Evolutionary conservation across 2,797 vertebrate species (phyloP), one percentile per base, ranked within the genome.

Genomic region (Anisognathus igniventris): DNA sequence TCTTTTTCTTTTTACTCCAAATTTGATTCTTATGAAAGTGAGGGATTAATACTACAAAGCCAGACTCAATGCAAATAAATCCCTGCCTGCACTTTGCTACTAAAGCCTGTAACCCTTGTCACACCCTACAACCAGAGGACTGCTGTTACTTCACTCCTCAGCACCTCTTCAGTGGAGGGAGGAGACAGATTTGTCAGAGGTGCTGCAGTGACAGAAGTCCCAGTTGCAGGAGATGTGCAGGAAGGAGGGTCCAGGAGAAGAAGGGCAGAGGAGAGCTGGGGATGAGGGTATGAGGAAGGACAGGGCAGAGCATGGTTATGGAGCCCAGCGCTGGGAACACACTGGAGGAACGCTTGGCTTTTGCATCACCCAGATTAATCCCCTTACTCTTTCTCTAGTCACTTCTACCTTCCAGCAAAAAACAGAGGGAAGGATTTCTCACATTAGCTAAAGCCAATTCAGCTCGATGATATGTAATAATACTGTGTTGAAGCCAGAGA

Each of bases 21-120:
- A 95, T 96, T 84, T 79, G 61, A 94, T 94, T 92, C 71, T 82
- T 72, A 88, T 39, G 65, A 61, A 94, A 95, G 92, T 62, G 80
- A 95, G 35, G 61, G 67, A 87, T 94, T 94, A 91, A 81, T 67
- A 88, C 25, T 90, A 93, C 78, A 92, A 71, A 94, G 58, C 50
- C 77, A 83, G 89, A 48, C 18, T 73, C 73, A 20, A 14, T 67
- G 67, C 28, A 71, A 95, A 85, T 88, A 93, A 77, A 94, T 92
- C 60, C 65, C 80, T 87, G 71, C 40, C 65, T 65, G 51, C 31
- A 24, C 28, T 72, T 85, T 56, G 50, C 72, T 62, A 12, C 35
- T 61, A 31, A 82, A 86, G 39, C 7, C 25, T 84, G 94, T 95
- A 95, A 93, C 82, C 67, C 82, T 82, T 88, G 28, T 42, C 75